Conservation (phyloP, 2,888 invertebrate genomes). For the Apoda limacodes region DNA sequence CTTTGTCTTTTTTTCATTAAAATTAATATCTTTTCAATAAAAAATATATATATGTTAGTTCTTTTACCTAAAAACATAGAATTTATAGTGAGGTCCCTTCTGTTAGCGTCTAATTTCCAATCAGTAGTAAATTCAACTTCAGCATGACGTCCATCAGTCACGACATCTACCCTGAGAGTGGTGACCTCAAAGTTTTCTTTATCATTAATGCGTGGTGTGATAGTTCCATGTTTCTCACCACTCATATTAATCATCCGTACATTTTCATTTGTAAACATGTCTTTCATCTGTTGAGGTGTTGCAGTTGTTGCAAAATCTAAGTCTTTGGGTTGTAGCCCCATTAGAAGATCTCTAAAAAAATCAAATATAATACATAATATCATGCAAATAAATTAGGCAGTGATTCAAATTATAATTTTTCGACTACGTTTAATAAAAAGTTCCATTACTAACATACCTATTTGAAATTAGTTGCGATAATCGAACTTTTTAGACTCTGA, state of each 20-base stretch:
- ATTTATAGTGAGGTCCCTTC: constrained; percentile 97
- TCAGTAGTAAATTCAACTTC: constrained; percentile 94
- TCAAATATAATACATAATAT: background rate
- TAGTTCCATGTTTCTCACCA: constrained; percentile 96
- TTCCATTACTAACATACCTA: too few relatives aligned
- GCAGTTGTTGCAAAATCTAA: constrained; percentile 98
- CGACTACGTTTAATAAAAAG: too few relatives aligned
- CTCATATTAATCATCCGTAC: constrained; percentile 93
- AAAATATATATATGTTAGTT: too few relatives aligned
- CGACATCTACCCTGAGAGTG: constrained; percentile 90
- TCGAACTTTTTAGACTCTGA: background rate
- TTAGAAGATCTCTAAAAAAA: constrained; percentile 77
- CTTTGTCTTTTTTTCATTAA: too few relatives aligned
- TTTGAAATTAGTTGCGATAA: too few relatives aligned
- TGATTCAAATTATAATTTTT: constrained; percentile 1
- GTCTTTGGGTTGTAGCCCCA: constrained; percentile 85
- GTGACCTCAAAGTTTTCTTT: constrained; percentile 95
- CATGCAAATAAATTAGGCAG: background rate
- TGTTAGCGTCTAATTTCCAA: constrained; percentile 93
- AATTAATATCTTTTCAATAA: too few relatives aligned
- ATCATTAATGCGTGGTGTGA: constrained; percentile 94
- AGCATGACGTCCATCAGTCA: constrained; percentile 95
- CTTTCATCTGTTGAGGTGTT: constrained; percentile 95
- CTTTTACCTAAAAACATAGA: constrained; percentile 89
- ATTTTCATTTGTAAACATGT: constrained; percentile 86